Evolutionary conservation across 2,113 vertebrate species (phyloP).

Genomic region (Antigone vipio): DNA sequence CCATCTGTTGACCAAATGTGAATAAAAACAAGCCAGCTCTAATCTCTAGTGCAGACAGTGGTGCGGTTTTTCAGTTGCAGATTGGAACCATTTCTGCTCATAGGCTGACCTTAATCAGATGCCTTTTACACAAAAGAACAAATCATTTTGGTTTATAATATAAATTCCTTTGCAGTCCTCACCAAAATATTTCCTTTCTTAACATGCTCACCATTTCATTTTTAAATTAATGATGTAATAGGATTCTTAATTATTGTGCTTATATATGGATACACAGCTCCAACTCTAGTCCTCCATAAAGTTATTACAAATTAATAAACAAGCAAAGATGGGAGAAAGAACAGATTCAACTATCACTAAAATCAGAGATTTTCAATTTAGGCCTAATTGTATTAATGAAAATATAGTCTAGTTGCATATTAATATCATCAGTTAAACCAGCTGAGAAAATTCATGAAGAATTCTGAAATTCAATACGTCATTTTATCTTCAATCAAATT

Average conservation of each 20-base stretch:
- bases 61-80: conserved; percentile 25
- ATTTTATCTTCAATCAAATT: background rate
- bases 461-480: background rate
- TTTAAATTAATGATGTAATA: background rate
- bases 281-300: background rate
- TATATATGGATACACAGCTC: background rate
- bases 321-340: background rate
- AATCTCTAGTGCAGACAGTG: conserved; percentile 51
- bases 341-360: background rate
- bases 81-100: conserved; percentile 34
- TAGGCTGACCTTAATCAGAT: conserved; percentile 49
- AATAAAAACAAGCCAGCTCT: conserved; percentile 62
- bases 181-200: background rate
- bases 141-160: background rate
- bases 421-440: background rate
- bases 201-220: background rate
- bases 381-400: background rate
- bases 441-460: background rate
- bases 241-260: conserved; percentile 2
- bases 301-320: background rate
- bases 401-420: background rate
- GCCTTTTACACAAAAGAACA: background rate
- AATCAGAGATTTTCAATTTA: background rate
- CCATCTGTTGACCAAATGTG: conserved; percentile 71
- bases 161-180: background rate